Evolutionary conservation across 2,888 invertebrate species (phyloP), one percentile per base, ranked within the genome.

Genomic region (Notodonta dromedarius): DNA sequence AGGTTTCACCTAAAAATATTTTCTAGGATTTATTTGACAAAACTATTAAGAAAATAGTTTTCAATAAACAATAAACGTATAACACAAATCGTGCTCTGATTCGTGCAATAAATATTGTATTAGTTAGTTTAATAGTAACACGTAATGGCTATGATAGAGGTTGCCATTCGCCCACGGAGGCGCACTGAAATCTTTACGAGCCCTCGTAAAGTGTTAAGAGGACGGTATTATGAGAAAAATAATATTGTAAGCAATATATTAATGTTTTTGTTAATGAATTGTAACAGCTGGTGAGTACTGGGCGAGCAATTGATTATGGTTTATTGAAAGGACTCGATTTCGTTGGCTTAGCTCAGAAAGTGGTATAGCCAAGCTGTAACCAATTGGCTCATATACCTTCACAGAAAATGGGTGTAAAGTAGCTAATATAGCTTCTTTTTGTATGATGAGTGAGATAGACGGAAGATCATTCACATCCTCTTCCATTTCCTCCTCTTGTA

Each of bases 161-260:
- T 53, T 44, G 12, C 52, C 2, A 6, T 24, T 44, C n/a, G 40
- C 12, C 14, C 4, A 14, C 14, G 12, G 35, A 58, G n/a, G 24
- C 57, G 48, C 58, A 52, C 48, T 52, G 32, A 52, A 64, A 35
- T 40, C 52, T 70, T 70, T 71, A 70, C 58, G 70, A 71, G 32
- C 0, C n/a, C 14, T 68, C 68, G 62, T 70, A 64, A 67, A 67
- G 16, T 50, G 51, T 71, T 71, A 67, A 68, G 65, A 61, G 71
- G 66, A 42, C 53, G 44, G n/a, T 48, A 39, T 52, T 52, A 50
- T 65, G 16, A 32, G 14, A 24, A 57, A 44, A 24, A 61, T 61
- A 14, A 39, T 52, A 52, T 32, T 32, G 13, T 32, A 13, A 24
- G 52, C 52, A 52, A 52, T 52, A 32, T 51, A 16, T 50, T 50